These are phyloP conservation scores for Torymus aiolomorphi DNA, from an alignment of 2,888 invertebrate species.

Conservation along the genomic window DNA sequence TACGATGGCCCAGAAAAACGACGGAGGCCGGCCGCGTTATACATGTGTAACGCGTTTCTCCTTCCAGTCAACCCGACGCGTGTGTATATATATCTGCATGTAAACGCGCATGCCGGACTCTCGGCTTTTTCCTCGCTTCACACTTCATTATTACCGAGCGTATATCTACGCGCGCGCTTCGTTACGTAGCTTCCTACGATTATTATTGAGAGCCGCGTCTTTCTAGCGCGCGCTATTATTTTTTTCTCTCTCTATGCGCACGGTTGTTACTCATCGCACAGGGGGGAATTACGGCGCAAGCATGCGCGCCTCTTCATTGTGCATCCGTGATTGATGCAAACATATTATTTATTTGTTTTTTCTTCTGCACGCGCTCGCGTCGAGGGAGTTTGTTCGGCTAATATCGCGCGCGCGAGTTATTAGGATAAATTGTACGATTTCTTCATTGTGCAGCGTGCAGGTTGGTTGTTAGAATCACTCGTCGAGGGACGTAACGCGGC, in stretches of 20 bases:
- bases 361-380: too few relatives aligned
- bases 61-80: background rate
- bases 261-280: too few relatives aligned
- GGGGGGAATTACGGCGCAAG: background rate
- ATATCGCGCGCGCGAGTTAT: too few relatives aligned
- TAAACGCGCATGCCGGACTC: too few relatives aligned
- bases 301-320: background rate
- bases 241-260: background rate
- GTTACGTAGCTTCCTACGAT: constrained; percentile 12
- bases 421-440: too few relatives aligned
- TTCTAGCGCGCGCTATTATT: constrained; percentile 7
- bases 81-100: too few relatives aligned
- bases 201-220: background rate
- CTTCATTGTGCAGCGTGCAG: too few relatives aligned
- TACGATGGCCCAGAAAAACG: constrained; percentile 37
- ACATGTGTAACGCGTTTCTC: constrained; percentile 4
- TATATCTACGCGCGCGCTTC: background rate
- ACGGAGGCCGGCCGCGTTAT: constrained; percentile 21
- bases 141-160: constrained; percentile 23
- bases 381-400: too few relatives aligned
- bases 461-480: too few relatives aligned
- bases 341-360: background rate
- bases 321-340: constrained; percentile 3
- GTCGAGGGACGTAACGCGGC: too few relatives aligned
- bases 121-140: constrained; percentile 20